Evolutionary conservation across 2,113 vertebrate genomes (phyloP).

Genomic region (Anhinga anhinga): DNA sequence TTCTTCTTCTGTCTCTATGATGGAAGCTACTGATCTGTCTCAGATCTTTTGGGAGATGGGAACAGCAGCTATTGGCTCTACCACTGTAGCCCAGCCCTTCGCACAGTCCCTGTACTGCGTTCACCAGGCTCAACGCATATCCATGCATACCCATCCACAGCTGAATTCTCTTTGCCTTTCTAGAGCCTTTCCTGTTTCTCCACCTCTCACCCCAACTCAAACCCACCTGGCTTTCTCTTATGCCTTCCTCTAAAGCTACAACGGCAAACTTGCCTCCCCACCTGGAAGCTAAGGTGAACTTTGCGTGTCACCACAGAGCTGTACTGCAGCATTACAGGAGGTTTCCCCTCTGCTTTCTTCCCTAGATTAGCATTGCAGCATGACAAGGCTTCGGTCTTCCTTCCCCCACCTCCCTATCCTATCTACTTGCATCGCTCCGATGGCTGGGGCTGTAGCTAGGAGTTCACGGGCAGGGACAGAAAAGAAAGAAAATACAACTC

Average conservation of each 20-base stretch:
- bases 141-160: background rate
- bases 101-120: background rate
- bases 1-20: background rate
- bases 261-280: fast-evolving
- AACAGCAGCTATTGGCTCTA: background rate
- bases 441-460: background rate
- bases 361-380: background rate
- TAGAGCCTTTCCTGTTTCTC: background rate
- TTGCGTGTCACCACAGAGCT: background rate
- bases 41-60: background rate
- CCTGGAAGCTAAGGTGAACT: too few relatives aligned
- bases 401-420: background rate
- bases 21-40: background rate
- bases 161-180: background rate
- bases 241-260: background rate
- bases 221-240: background rate
- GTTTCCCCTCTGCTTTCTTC: background rate
- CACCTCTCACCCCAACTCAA: background rate
- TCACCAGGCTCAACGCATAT: background rate
- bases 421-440: fast-evolving
- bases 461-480: background rate
- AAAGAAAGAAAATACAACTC: background rate
- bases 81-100: background rate
- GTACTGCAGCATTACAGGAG: background rate
- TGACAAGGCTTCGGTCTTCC: background rate